phyloP scores from a whole-genome alignment of 2,888 invertebrate species.

The Tachystola acroxantha region DNA sequence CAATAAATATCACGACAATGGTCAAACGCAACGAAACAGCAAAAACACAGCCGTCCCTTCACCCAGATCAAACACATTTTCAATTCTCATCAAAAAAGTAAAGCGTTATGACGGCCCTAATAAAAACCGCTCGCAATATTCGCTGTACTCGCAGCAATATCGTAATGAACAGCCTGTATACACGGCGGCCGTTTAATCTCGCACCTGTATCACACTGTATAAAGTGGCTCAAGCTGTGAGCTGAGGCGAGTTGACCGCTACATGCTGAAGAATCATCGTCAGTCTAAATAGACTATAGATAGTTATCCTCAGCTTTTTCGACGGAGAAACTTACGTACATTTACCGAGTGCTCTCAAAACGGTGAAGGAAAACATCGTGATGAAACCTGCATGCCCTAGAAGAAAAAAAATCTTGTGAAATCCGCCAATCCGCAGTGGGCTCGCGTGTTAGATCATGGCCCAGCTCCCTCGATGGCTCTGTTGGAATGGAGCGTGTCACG shows the following conservation, averaged over 20 bases:
- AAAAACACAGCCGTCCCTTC: conserved; percentile 16
- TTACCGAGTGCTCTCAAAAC: too few species aligned
- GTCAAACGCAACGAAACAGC: conserved; percentile 14
- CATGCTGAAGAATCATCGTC: too few species aligned
- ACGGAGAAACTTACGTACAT: too few species aligned
- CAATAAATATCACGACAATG: conserved; percentile 47
- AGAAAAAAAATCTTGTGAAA: too few species aligned
- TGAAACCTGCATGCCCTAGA: too few species aligned
- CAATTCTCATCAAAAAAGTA: conserved; percentile 75
- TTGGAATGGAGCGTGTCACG: too few species aligned
- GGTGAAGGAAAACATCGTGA: too few species aligned
- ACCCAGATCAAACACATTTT: conserved; percentile 67
- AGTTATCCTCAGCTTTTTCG: too few species aligned
- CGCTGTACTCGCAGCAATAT: conserved; percentile 69
- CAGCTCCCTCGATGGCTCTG: too few species aligned
- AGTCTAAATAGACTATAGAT: too few species aligned
- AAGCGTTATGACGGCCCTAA: conserved; percentile 69
- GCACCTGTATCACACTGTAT: conserved; percentile 72
- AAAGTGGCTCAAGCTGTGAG: conserved; percentile 21
- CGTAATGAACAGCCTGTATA: conserved; percentile 76
- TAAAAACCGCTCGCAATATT: conserved; percentile 68
- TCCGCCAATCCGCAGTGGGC: too few species aligned
- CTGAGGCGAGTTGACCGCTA: conserved; percentile 23
- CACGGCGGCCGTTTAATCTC: conserved; percentile 74
- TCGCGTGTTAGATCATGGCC: too few species aligned